Base-by-base conservation (phyloP, 2,888 invertebrate species). In the Coleophora deauratella region DNA sequence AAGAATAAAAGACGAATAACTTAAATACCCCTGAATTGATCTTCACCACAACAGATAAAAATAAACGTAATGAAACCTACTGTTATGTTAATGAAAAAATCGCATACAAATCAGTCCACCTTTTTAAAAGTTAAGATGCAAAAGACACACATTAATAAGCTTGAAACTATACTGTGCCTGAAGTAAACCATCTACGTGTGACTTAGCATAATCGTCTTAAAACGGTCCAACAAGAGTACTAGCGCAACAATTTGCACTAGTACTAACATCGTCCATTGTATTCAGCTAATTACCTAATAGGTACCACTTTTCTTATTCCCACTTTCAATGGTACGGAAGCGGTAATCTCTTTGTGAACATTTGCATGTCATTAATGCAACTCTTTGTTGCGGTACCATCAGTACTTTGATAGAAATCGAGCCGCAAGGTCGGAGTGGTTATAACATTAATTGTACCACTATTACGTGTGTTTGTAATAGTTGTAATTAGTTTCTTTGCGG, bases 291-390 rank as follows among this genome's bases (percentile, higher is more conserved):
- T 73, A 55, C 55, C 55, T 66, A 71, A 72, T 67, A 54, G 50
- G 52, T 48, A 37, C 54, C 61, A 63, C 63, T 74, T 73, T 78
- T 76, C 80, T 72, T 61, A 61, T 62, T 64, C 64, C 58, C 66
- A 75, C 77, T 77, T 78, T 79, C 78, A 78, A 79, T 77, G 70
- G 68, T 54, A 55, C 77, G 81, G 82, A 82, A 82, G 71, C 59
- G 40, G 44, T 51, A 59, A 59, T 57, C 57, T 66, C 66, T 66
- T 67, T 69, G 61, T 67, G 32, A 35, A 46, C 59, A 75, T 82
- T 82, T 81, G 79, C 82, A 84, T 84, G 65, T 65, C 57, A 75
- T 79, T 79, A 72, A 68, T 63, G 63, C 64, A 59, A 57, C 52
- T 71, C 66, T 74, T 74, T 67, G 72, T 75, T 50, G 45, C 21